Evolutionary conservation across 2,113 vertebrate species (phyloP).

Genomic region (Gymnobelideus leadbeateri): DNA sequence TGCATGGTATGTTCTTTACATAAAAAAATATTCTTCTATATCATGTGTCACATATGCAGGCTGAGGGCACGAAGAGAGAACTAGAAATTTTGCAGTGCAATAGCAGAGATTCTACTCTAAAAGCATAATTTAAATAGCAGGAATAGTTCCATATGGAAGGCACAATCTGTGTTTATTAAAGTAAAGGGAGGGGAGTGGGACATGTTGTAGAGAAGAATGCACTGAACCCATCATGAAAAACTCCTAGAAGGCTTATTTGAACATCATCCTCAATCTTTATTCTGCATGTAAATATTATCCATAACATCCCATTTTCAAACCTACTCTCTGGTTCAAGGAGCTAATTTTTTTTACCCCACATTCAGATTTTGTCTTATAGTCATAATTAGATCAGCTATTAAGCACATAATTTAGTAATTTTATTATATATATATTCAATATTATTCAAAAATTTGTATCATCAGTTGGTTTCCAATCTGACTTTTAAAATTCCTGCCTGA

Average conservation of each 20-base stretch:
- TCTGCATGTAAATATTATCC: neutral
- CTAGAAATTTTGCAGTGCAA: neutral
- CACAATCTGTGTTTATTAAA: neutral
- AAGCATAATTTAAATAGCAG: constrained; percentile 32
- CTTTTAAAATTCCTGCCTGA: neutral
- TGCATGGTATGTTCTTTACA: neutral
- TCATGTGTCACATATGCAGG: neutral
- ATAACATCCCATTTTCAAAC: constrained; percentile 9
- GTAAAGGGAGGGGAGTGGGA: neutral
- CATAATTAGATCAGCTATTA: constrained; percentile 35
- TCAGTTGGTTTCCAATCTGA: neutral
- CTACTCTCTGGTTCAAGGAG: neutral
- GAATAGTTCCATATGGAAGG: neutral
- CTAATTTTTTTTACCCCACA: constrained; percentile 36
- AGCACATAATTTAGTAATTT: neutral
- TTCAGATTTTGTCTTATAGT: neutral
- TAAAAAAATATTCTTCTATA: neutral
- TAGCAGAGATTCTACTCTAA: neutral
- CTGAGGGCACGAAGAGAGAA: neutral
- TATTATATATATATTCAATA: neutral
- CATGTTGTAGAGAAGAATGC: neutral
- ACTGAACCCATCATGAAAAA: neutral
- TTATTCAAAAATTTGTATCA: neutral
- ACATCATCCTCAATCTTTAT: constrained; percentile 18
- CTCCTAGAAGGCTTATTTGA: constrained; percentile 22